A percentile compares a stretch with the other conserved stretches of the same genome.
These are phyloP conservation scores for Benitochromis conjunctus DNA, from an alignment of 2,113 vertebrate genomes.

Conservation along the genomic window DNA sequence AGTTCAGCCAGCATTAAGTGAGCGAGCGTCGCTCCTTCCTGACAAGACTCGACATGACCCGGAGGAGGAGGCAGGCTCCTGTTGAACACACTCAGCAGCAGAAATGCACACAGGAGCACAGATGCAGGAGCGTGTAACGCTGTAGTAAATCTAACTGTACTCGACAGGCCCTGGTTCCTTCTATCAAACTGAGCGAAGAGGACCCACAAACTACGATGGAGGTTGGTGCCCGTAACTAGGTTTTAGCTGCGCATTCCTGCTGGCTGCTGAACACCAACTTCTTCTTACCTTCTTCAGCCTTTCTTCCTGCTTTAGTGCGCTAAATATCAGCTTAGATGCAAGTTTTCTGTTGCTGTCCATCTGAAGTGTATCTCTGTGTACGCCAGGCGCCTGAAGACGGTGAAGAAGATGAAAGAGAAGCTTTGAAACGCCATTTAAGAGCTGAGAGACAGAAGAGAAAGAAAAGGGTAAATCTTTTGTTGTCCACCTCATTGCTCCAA, in stretches of 20 bases:
- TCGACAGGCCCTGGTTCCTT: constrained; percentile 71
- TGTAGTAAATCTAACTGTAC: constrained; percentile 42
- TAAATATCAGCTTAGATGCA: background rate
- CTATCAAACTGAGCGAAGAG: constrained; percentile 43
- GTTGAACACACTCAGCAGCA: background rate
- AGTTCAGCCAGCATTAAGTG: background rate
- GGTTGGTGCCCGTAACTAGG: constrained; percentile 57
- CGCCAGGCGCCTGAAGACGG: constrained; percentile 63
- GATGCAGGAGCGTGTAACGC: background rate
- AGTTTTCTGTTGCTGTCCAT: background rate
- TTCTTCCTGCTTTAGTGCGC: background rate
- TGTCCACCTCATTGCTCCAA: background rate
- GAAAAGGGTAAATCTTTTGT: constrained; percentile 59
- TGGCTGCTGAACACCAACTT: background rate
- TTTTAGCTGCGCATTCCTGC: background rate
- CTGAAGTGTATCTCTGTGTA: background rate
- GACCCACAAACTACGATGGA: constrained; percentile 42
- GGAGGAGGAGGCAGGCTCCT: background rate
- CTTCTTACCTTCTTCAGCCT: background rate
- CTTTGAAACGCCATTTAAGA: constrained; percentile 54
- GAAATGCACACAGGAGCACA: background rate
- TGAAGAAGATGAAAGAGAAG: constrained; percentile 60
- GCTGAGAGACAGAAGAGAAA: constrained; percentile 64
- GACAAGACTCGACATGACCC: constrained; percentile 36
- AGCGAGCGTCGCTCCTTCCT: background rate